Base-by-base conservation (phyloP, 2,797 vertebrate genomes). In the Euthynnus affinis region DNA sequence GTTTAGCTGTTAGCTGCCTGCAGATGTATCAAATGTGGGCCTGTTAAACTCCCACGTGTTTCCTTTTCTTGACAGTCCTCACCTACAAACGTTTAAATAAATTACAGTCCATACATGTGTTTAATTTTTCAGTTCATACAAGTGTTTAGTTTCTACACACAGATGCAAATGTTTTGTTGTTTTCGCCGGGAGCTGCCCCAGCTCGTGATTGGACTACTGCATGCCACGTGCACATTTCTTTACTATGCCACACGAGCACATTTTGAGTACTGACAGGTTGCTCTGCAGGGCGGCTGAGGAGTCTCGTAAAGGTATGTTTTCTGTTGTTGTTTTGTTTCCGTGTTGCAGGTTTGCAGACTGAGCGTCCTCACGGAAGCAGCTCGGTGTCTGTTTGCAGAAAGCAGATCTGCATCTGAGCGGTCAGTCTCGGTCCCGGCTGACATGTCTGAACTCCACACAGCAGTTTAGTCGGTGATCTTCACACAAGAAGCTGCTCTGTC, bases 171-270 rank as follows among this genome's bases (percentile, higher is more conserved):
- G 6, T 49, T 49, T 49, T 8, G 76, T 40, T 78, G 18, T 46
- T 53, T 14, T 48, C 40, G 15, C 2, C 51, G 83, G 92, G 86
- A 87, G 44, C 89, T 76, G 84, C 83, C 90, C 87, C 86, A 7
- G 67, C 9, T 37, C 48, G 40, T 77, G 82, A 95, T 95, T 95
- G 95, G 94, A 75, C 5, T 75, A 80, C 27, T 2, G 20, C 10
- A 6, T 91, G 93, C 92, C 94, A 95, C 95, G 92, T 95, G 95
- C 44, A 61, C 71, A 67, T 52, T 58, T 84, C 81, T 64, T 37
- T 63, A 76, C 78, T 51, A 25, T 77, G 27, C 58, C 42, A 49
- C 73, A 53, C 4, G 68, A 80, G 57, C 81, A 74, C 42, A n/a
- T 65, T 37, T 72, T 63, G 80, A 65, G n/a, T 40, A 78, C 76